Base-by-base conservation (phyloP, 1,140 invertebrate genomes). In the Cylas formicarius region DNA sequence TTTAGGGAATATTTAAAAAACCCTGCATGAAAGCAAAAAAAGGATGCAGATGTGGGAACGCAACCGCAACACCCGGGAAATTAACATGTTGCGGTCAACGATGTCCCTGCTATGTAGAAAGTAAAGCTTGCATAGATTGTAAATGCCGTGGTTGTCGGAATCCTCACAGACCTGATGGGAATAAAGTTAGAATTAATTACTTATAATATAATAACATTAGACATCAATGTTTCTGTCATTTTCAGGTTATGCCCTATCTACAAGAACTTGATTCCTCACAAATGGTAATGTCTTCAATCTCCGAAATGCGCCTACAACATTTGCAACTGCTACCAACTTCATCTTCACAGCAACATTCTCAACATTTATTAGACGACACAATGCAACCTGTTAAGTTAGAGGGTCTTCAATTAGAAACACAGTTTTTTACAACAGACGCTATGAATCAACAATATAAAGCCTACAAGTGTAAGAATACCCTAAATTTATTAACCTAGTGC, bases 21-120 rank as follows among this genome's bases (percentile, higher is more conserved):
- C 61, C 63, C 23, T 60, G 52, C 38, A 43, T 40, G 24, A 62
- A 62, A 47, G 48, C 52, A 32, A 58, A 62, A 50, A 81, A 78
- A 75, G 86, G 86, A 8, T 94, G 90, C 65, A 73, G 88, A 47
- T 93, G 90, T 74, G 90, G 90, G n/a, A 87, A 88, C 68, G 86
- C 87, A 11, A 89, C 88, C 1, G 75, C 83, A 5, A 82, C 81
- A 46, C 88, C 88, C 9, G 88, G 87, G 8, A 92, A 90, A 66
- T 66, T 92, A 33, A 92, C 89, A 0, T 95, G 90, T 67, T 90
- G 89, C 65, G 89, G 90, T 2, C 90, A 93, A 64, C 72, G 90
- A 46, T 95, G 90, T 72, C 87, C 90, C 0, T 95, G 90, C 70
- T 95, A 93, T 68, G 85, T 87, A 38, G 86, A 83, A 56, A 82